Evolutionary conservation across 2,888 invertebrate species (phyloP).

Genomic region (Noctuana brunneofusca): DNA sequence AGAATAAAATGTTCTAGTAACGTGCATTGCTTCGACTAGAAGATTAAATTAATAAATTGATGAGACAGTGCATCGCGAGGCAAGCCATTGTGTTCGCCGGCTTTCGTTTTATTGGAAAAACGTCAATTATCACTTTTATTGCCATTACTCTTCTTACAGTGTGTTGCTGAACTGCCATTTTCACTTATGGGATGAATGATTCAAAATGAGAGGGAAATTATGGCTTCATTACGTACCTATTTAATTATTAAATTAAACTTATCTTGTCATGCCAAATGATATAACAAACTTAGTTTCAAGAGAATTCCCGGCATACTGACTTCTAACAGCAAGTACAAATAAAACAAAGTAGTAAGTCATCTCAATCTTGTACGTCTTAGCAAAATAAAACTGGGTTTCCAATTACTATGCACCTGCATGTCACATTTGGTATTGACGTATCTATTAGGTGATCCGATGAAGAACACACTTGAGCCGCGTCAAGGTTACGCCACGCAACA

Average conservation of each 20-base stretch:
- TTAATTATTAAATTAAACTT: too few relatives aligned
- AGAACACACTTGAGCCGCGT: slow-evolving; percentile 56
- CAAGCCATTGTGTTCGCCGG: slow-evolving; percentile 60
- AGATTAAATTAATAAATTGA: slow-evolving; percentile 53
- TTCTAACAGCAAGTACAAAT: too few relatives aligned
- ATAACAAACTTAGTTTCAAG: too few relatives aligned
- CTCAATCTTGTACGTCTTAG: too few relatives aligned
- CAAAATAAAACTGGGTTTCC: slow-evolving; percentile 7
- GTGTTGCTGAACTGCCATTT: slow-evolving; percentile 36
- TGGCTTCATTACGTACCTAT: not conserved
- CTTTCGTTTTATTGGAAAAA: slow-evolving; percentile 68
- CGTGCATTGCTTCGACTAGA: slow-evolving; percentile 50
- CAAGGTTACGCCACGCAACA: slow-evolving; percentile 80
- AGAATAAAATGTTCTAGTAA: slow-evolving; percentile 60
- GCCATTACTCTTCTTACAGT: slow-evolving; percentile 43
- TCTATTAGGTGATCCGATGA: slow-evolving; percentile 72
- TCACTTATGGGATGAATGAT: slow-evolving; percentile 37
- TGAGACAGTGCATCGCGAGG: slow-evolving; percentile 53
- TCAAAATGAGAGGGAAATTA: slow-evolving; percentile 12
- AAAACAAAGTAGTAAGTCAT: too few relatives aligned
- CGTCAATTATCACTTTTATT: slow-evolving; percentile 54
- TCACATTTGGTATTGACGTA: slow-evolving; percentile 60
- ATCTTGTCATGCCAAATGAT: too few relatives aligned
- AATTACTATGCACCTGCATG: slow-evolving; percentile 43
- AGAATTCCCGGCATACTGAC: too few relatives aligned